phyloP scores from a whole-genome alignment of 2,797 vertebrate genomes.

The Anas capensis region DNA sequence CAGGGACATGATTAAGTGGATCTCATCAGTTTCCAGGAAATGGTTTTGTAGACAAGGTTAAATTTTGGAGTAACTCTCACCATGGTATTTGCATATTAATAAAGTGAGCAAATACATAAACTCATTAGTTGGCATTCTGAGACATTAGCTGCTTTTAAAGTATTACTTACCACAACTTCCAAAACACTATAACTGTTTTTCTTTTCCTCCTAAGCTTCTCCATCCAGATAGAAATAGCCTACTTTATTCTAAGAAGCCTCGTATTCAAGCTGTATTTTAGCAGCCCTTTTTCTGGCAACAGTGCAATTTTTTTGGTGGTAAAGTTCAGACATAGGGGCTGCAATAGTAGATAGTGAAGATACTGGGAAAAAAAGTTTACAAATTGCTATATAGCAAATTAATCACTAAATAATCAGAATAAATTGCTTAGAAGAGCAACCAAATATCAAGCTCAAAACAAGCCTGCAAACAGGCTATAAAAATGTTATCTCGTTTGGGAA shows the following conservation, averaged over 20 bases:
- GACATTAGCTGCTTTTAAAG: background rate
- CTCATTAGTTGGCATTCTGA: background rate
- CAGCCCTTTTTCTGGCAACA: background rate
- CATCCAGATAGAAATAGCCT: background rate
- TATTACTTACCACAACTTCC: background rate
- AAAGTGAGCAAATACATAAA: background rate
- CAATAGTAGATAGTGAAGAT: background rate
- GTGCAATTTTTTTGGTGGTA: background rate
- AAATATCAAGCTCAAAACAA: background rate
- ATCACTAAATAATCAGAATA: background rate
- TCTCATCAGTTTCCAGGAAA: background rate
- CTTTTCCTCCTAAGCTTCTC: background rate
- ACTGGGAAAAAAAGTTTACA: background rate
- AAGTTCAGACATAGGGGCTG: background rate
- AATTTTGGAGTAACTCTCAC: background rate
- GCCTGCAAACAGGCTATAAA: constrained; percentile 5
- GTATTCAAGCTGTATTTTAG: background rate
- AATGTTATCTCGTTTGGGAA: constrained; percentile 5
- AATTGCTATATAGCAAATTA: background rate
- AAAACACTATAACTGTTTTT: background rate
- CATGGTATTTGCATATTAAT: background rate
- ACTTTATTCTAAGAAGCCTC: background rate
- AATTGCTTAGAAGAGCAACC: background rate
- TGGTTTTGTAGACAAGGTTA: background rate
- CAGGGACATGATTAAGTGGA: background rate